Evolutionary conservation across 2,113 vertebrate species (phyloP), one percentile per base, ranked within the genome.

Genomic region (Clarias macrocephalus): DNA sequence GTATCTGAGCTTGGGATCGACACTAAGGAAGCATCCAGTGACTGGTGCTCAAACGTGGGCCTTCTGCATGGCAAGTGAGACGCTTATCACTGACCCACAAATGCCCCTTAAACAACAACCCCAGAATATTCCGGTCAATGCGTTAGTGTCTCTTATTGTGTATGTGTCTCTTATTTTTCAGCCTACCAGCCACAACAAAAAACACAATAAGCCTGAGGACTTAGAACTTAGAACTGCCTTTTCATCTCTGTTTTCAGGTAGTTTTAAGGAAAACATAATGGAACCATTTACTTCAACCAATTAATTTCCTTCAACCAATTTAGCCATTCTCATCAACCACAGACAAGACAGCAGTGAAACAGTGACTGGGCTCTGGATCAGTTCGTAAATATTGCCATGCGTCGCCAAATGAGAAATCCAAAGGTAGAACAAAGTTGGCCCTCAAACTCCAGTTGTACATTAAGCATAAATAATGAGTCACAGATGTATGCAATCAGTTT

Each of bases 401-500:
- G 30, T 56, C 77, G 18, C 5, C 52, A 57, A 59, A 79, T 30
- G 16, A 30, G 8, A 16, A 7, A 28, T 79, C 15, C 13, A 56
- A 52, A 76, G 23, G 70, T 42, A 73, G n/a, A 42, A 6, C 21
- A 76, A 42, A 60, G 11, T 25, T 42, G 13, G 80, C 59, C 59
- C 80, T 42, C 25, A 19, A 65, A 48, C 42, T 15, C 21, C 7
- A 60, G 30, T 59, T 48, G 42, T 42, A n/a, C 48, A 16, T 54
- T 68, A 56, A 68, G 3, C 81, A 10, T 18, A 19, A 48, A 21
- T 83, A 83, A 68, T 56, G 63, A 83, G 37, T n/a, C 62, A 25
- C 60, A 63, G 60, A 48, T 83, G 25, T 18, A 66, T 28, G 62
- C 81, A 83, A 83, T 83, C 81, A 83, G 57, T 33, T 6, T 62